A percentile compares a stretch with the other conserved stretches of the same genome.
Evolutionary conservation across 2,888 invertebrate species (phyloP).

Genomic region (Melipona bicolor): DNA sequence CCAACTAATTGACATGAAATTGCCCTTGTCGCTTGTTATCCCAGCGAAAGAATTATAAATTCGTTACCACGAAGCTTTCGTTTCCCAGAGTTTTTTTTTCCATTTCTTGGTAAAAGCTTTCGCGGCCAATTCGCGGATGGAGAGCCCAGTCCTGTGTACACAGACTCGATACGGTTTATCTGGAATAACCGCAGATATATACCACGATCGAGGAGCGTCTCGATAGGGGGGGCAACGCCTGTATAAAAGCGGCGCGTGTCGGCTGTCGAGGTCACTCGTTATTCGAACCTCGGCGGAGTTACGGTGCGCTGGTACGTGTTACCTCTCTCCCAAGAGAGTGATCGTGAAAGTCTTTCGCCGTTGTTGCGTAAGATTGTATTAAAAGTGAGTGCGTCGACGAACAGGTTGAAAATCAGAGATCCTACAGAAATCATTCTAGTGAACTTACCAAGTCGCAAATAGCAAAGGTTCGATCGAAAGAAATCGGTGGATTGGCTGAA

Average conservation of each 20-base stretch:
- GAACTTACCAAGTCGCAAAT: too few relatives aligned
- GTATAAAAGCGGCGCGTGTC: slow-evolving; percentile 51
- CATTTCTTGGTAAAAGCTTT: slow-evolving; percentile 58
- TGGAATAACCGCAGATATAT: slow-evolving; percentile 63
- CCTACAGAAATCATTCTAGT: too few relatives aligned
- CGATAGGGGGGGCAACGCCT: background rate
- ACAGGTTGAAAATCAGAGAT: too few relatives aligned
- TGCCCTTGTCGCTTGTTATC: background rate
- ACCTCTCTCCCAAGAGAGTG: too few relatives aligned
- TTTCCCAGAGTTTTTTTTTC: slow-evolving; percentile 15
- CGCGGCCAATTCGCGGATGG: slow-evolving; percentile 50
- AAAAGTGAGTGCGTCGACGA: background rate
- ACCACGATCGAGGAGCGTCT: too few relatives aligned
- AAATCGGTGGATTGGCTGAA: slow-evolving; percentile 15
- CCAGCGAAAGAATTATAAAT: background rate
- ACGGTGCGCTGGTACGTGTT: background rate
- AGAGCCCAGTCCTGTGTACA: slow-evolving; percentile 42
- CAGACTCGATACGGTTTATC: slow-evolving; percentile 51
- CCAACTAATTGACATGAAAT: background rate
- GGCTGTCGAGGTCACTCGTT: slow-evolving; percentile 42
- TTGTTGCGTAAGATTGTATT: slow-evolving; percentile 58
- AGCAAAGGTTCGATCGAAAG: background rate
- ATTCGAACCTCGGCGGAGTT: background rate
- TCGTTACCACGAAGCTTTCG: slow-evolving; percentile 17
- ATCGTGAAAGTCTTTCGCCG: slow-evolving; percentile 12